Percentiles rank a stretch among this genome's conserved stretches.
These are phyloP conservation scores for Campoplex nolae DNA, from an alignment of 2,888 invertebrate genomes.

Conservation along the genomic window DNA sequence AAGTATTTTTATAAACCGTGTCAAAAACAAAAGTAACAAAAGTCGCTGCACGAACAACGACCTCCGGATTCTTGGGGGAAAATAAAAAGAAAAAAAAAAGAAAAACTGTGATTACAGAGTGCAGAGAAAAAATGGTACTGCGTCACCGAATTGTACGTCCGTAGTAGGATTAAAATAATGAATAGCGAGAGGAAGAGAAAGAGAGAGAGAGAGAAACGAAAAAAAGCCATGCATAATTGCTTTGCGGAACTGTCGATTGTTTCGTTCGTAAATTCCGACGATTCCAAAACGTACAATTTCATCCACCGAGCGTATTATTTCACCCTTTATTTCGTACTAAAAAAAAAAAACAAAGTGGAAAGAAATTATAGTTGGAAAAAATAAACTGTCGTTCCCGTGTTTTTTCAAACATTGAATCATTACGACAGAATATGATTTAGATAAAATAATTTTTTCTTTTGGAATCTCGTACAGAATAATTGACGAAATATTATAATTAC, in stretches of 20 bases:
- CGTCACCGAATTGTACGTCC: slow-evolving; percentile 30
- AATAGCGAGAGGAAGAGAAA: background rate
- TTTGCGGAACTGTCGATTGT: background rate
- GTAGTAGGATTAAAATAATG: slow-evolving; percentile 5
- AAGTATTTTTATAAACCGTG: slow-evolving; percentile 32
- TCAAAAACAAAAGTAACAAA: background rate
- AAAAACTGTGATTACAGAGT: slow-evolving; percentile 21
- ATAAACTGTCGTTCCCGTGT: background rate
- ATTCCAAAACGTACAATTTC: background rate
- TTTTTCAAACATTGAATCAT: background rate
- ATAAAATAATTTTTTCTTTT: background rate
- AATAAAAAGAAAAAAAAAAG: slow-evolving; percentile 22
- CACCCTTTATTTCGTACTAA: background rate
- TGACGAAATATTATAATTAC: too few species aligned
- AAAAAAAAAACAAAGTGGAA: background rate
- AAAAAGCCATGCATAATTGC: background rate
- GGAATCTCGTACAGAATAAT: background rate
- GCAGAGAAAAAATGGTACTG: slow-evolving; percentile 11
- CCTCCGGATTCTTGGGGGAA: slow-evolving; percentile 20
- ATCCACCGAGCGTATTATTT: background rate
- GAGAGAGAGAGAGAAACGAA: background rate
- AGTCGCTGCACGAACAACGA: slow-evolving; percentile 33
- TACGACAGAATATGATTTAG: background rate
- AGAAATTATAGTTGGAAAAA: background rate
- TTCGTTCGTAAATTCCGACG: background rate